Evolutionary conservation across 2,797 vertebrate genomes (phyloP).

Genomic region (Rhyacichthys aspro): DNA sequence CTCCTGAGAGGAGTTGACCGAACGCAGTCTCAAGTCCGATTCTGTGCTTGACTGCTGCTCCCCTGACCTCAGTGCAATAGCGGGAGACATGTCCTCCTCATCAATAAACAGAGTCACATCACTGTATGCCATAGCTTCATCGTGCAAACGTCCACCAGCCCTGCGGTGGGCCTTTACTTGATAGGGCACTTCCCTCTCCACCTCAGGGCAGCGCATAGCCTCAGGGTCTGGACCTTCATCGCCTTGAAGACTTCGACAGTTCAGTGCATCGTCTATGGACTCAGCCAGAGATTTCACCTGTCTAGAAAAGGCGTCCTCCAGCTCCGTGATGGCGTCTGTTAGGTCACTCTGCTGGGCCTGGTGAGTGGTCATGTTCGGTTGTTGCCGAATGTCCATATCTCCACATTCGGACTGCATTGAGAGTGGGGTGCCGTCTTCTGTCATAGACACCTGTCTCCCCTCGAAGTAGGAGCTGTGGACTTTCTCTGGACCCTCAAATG

Average conservation of each 20-base stretch:
- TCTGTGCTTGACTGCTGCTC: conserved; percentile 89
- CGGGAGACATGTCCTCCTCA: conserved; percentile 94
- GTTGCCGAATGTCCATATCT: conserved; percentile 12
- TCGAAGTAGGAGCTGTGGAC: conserved; percentile 97
- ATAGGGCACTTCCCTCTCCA: conserved; percentile 80
- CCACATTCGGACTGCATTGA: conserved; percentile 73
- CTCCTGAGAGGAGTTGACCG: conserved; percentile 87
- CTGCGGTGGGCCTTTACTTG: conserved; percentile 80
- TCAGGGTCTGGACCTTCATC: conserved; percentile 83
- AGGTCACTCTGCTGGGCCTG: conserved; percentile 87
- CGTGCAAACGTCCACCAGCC: conserved; percentile 84
- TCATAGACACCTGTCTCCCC: conserved; percentile 93
- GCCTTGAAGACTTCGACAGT: conserved; percentile 91
- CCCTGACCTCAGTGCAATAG: conserved; percentile 86
- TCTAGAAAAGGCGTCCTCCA: conserved; percentile 97
- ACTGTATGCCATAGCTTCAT: conserved; percentile 95
- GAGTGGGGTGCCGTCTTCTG: conserved; percentile 83
- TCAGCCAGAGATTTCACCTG: conserved; percentile 97
- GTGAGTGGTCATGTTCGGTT: conserved; percentile 74
- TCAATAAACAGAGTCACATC: conserved; percentile 97
- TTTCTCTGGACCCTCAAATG: conserved; percentile 98
- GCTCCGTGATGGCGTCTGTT: conserved; percentile 92
- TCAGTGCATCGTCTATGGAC: conserved; percentile 95
- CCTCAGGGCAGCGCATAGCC: conserved; percentile 77
- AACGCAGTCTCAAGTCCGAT: conserved; percentile 86